A percentile compares a stretch with the other conserved stretches of the same genome.
phyloP scores from a whole-genome alignment of 2,888 invertebrate genomes.

The Acanthacorydalis orientalis region DNA sequence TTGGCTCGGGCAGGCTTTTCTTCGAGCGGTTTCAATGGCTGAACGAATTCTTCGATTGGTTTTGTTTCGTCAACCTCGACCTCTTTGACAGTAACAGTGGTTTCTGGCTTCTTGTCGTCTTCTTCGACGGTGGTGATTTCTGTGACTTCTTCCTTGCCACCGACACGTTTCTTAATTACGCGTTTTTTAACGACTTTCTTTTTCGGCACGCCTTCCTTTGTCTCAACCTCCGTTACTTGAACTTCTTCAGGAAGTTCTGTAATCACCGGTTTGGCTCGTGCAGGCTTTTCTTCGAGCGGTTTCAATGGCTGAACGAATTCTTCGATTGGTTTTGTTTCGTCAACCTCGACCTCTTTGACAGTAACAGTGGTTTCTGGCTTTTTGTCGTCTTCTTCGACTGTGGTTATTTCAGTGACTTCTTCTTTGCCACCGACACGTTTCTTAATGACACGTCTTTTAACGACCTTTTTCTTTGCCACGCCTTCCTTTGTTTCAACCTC shows the following conservation, averaged over 20 bases:
- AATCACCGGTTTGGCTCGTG: slow-evolving; percentile 10
- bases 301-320: slow-evolving; percentile 2
- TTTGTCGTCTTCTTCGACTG: slow-evolving; percentile 24
- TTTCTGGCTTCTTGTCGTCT: slow-evolving; percentile 19
- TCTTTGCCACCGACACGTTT: slow-evolving; percentile 16
- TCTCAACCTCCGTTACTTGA: slow-evolving; percentile 14
- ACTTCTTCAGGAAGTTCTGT: slow-evolving; percentile 14
- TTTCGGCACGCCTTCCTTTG: slow-evolving; percentile 18
- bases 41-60: slow-evolving; percentile 11
- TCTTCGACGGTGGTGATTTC: slow-evolving; percentile 20
- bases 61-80: slow-evolving; percentile 7
- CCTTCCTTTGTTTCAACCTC: slow-evolving; percentile 20
- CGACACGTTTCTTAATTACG: slow-evolving; percentile 27
- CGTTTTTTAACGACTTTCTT: slow-evolving; percentile 24
- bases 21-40: slow-evolving; percentile 6
- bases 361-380: slow-evolving; percentile 15
- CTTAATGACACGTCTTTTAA: slow-evolving; percentile 16
- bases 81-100: slow-evolving; percentile 14
- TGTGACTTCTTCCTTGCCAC: slow-evolving; percentile 20
- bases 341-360: slow-evolving; percentile 3
- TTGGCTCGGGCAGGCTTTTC: slow-evolving; percentile 10
- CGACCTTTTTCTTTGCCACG: slow-evolving; percentile 14
- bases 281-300: slow-evolving; percentile 8
- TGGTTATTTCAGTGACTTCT: slow-evolving; percentile 24
- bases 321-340: slow-evolving; percentile 8